Percentiles rank a stretch among this genome's conserved stretches.
Conservation (phyloP, 2,888 invertebrate species). For the Yponomeuta cagnagella region DNA sequence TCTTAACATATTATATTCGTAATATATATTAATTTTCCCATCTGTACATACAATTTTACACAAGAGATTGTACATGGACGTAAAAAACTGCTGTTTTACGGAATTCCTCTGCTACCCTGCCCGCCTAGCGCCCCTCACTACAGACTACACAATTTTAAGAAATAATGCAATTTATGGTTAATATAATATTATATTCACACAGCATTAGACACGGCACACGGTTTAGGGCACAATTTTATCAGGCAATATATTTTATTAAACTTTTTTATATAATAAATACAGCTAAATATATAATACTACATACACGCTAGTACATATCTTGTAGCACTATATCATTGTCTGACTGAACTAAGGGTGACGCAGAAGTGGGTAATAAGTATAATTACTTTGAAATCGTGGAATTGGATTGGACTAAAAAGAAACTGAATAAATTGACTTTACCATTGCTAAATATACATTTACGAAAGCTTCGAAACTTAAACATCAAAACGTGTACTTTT, state of each 20-base stretch:
- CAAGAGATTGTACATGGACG: slow-evolving; percentile 67
- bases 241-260: slow-evolving; percentile 47
- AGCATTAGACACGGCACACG: slow-evolving; percentile 54
- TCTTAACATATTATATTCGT: slow-evolving; percentile 39
- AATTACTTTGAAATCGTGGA: slow-evolving; percentile 29
- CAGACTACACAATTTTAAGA: slow-evolving; percentile 21
- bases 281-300: slow-evolving; percentile 31
- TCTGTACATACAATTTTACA: slow-evolving; percentile 73
- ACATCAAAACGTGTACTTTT: too few relatives aligned
- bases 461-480: neutral
- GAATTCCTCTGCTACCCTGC: slow-evolving; percentile 10
- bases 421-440: neutral
- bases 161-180: slow-evolving; percentile 27
- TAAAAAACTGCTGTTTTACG: slow-evolving; percentile 31
- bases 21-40: slow-evolving; percentile 73
- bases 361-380: slow-evolving; percentile 25
- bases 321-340: slow-evolving; percentile 55
- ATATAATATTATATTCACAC: slow-evolving; percentile 27
- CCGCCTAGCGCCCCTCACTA: neutral
- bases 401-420: slow-evolving; percentile 11
- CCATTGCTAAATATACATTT: neutral
- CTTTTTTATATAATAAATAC: slow-evolving; percentile 33
- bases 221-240: slow-evolving; percentile 61
- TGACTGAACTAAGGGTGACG: slow-evolving; percentile 32
- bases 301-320: slow-evolving; percentile 52